phyloP scores from a whole-genome alignment of 2,113 vertebrate genomes.

The Nematolebias whitei region DNA sequence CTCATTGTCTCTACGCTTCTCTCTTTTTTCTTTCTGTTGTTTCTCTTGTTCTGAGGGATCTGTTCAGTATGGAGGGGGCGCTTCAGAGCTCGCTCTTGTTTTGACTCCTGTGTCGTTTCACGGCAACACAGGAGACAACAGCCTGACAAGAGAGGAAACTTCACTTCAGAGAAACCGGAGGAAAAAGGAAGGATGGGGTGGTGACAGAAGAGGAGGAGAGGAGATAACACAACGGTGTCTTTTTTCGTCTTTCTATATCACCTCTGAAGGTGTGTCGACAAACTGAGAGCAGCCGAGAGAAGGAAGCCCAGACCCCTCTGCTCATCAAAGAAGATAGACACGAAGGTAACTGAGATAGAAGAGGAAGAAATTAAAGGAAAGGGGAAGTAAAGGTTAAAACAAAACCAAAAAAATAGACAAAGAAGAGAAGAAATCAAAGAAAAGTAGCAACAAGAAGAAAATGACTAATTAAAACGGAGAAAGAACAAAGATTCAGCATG shows the following conservation, averaged over 20 bases:
- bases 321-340: not conserved
- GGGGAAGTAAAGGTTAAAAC: not conserved
- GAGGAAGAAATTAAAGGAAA: slow-evolving; percentile 3
- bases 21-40: slow-evolving; percentile 9
- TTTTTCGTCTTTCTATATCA: slow-evolving; percentile 60
- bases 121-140: slow-evolving; percentile 56
- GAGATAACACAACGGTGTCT: slow-evolving; percentile 30
- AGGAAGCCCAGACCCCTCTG: not conserved
- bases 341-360: not conserved
- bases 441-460: not conserved
- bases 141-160: slow-evolving; percentile 59
- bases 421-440: not conserved
- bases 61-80: slow-evolving; percentile 61
- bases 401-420: not conserved
- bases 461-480: not conserved
- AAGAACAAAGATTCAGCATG: not conserved
- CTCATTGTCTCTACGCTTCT: not conserved
- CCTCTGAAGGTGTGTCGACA: slow-evolving; percentile 66
- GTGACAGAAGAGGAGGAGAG: slow-evolving; percentile 23
- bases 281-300: slow-evolving; percentile 15
- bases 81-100: slow-evolving; percentile 56
- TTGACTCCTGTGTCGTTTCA: slow-evolving; percentile 51
- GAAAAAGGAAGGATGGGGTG: slow-evolving; percentile 18
- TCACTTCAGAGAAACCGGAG: slow-evolving; percentile 60
- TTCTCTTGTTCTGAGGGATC: slow-evolving; percentile 44